A percentile compares a stretch with the other conserved stretches of the same genome.
phyloP scores from a whole-genome alignment of 2,797 vertebrate genomes.

The Galaxias olidus region DNA sequence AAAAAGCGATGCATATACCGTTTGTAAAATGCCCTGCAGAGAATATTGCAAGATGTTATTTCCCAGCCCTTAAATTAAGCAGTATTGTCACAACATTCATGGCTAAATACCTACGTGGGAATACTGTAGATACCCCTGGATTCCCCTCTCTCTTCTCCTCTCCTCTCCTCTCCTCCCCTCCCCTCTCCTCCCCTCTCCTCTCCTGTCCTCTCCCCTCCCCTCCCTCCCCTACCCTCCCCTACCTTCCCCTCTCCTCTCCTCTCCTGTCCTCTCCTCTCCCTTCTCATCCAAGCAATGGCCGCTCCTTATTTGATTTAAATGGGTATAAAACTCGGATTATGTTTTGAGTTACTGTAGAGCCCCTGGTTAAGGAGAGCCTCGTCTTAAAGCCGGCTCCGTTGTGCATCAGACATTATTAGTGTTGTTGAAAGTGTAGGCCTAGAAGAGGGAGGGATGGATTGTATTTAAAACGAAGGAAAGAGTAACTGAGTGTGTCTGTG shows the following conservation, averaged over 20 bases:
- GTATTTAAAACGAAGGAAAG: constrained; percentile 6
- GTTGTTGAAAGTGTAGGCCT: too few species aligned
- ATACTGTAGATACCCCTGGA: background rate
- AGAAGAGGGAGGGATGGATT: too few species aligned
- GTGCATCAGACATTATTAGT: too few species aligned
- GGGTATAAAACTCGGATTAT: too few species aligned
- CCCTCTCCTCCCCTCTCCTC: background rate
- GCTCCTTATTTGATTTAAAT: too few species aligned
- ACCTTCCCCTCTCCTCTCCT: background rate
- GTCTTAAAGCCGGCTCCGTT: too few species aligned
- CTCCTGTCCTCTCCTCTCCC: background rate
- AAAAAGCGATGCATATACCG: too few species aligned
- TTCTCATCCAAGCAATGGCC: background rate
- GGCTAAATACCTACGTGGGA: constrained; percentile 1
- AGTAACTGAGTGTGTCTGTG: background rate
- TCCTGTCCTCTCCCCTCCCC: constrained; percentile 2
- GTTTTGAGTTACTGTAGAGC: too few species aligned
- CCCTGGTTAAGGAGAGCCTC: too few species aligned
- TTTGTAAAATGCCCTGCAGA: constrained; percentile 13
- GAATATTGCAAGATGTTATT: constrained; percentile 48
- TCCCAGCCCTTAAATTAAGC: constrained; percentile 55
- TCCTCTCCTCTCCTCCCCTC: constrained; percentile 5
- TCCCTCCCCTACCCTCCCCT: background rate
- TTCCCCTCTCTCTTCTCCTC: background rate
- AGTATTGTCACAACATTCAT: constrained; percentile 17